Percentiles rank a stretch among this genome's conserved stretches.
These are phyloP conservation scores for Wasmannia auropunctata DNA, from an alignment of 1,140 invertebrate species.

Conservation along the genomic window DNA sequence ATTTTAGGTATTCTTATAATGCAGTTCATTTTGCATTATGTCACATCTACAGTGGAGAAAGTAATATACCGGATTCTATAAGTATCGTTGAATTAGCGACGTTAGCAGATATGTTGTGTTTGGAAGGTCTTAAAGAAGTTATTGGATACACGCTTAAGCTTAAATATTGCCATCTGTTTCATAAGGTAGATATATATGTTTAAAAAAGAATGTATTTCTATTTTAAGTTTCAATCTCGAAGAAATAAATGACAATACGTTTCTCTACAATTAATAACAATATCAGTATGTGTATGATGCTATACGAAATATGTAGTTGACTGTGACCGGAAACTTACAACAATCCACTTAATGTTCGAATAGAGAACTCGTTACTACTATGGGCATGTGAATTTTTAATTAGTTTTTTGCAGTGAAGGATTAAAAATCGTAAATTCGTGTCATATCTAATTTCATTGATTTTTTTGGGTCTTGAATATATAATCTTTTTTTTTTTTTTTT, in stretches of 20 bases:
- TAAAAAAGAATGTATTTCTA: neutral
- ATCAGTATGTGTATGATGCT: neutral
- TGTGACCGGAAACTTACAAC: neutral
- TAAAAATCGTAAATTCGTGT: neutral
- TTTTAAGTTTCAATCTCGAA: neutral
- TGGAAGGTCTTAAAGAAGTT: conserved; percentile 96
- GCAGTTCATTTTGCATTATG: conserved; percentile 95
- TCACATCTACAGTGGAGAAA: conserved; percentile 96
- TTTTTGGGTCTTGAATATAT: neutral
- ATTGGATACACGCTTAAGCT: conserved; percentile 94
- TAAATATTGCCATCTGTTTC: conserved; percentile 96
- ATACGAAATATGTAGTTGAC: neutral
- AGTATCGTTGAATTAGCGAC: conserved; percentile 94
- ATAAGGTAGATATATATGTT: conserved; percentile 87
- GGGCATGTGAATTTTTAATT: too few relatives aligned
- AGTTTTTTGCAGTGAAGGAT: neutral
- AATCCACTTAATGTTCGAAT: neutral
- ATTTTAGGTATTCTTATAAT: conserved; percentile 91
- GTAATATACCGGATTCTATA: conserved; percentile 93
- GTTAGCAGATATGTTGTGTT: conserved; percentile 93
- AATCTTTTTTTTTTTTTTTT: neutral
- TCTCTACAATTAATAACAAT: too few relatives aligned
- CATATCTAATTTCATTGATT: neutral
- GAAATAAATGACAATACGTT: neutral
- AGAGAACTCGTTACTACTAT: neutral